Conservation (phyloP, 2,888 invertebrate species). For the Eilema sororculum region DNA sequence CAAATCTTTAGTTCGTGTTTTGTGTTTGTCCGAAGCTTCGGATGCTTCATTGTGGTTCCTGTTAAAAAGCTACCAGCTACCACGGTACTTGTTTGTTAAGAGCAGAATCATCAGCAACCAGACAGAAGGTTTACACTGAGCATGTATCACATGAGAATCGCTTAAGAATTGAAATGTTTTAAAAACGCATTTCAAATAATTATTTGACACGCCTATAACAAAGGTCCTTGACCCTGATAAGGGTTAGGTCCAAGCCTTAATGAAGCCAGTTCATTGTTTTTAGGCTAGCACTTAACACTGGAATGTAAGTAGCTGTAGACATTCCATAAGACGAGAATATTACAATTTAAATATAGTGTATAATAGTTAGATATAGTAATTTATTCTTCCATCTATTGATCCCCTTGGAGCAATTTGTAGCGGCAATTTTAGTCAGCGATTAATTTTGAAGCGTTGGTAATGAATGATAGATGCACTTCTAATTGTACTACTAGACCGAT, state of each 20-base stretch:
- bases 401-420: background rate
- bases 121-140: background rate
- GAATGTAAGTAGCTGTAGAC: conserved; percentile 3
- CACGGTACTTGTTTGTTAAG: background rate
- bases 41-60: no score
- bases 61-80: background rate
- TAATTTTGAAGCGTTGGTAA: background rate
- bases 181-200: conserved; percentile 10
- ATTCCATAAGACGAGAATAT: background rate
- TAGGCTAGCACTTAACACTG: conserved; percentile 10
- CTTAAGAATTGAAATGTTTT: conserved; percentile 1
- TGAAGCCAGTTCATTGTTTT: conserved; percentile 31
- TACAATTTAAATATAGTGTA: conserved; percentile 9
- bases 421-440: background rate
- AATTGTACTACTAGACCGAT: no score
- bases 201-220: conserved; percentile 15
- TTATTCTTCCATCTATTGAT: conserved; percentile 1
- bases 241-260: conserved; percentile 48
- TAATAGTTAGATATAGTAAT: conserved; percentile 7
- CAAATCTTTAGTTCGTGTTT: no score
- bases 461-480: no score
- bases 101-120: background rate
- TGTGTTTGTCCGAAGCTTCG: no score
- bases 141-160: background rate
- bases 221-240: conserved; percentile 33